phyloP scores from a whole-genome alignment of 2,797 vertebrate species.

The Rhynchotus rufescens region DNA sequence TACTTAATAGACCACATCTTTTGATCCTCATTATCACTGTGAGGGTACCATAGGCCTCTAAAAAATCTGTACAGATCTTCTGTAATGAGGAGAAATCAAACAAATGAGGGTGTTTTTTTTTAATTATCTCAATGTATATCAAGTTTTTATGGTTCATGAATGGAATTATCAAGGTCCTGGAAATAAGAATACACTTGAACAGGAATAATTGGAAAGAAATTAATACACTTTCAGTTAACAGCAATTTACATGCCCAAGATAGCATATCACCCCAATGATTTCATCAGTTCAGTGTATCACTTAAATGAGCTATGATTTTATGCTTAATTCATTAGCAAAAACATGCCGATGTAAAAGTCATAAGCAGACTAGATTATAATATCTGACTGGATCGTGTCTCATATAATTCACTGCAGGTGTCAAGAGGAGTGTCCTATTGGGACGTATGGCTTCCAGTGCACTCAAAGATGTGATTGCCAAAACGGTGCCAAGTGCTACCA shows the following conservation, averaged over 20 bases:
- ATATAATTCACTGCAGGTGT: conserved; percentile 82
- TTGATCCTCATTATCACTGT: background rate
- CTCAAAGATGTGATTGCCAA: conserved; percentile 91
- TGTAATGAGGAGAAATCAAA: background rate
- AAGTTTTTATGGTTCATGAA: background rate
- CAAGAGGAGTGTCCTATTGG: conserved; percentile 97
- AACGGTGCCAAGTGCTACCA: conserved; percentile 96
- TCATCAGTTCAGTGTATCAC: background rate
- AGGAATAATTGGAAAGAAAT: background rate
- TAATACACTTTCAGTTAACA: background rate
- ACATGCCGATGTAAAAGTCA: background rate
- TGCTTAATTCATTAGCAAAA: background rate
- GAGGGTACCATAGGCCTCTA: background rate
- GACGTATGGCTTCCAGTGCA: conserved; percentile 91
- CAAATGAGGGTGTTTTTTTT: background rate
- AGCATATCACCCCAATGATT: background rate
- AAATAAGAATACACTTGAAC: background rate
- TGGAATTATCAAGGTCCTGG: background rate
- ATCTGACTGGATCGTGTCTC: background rate
- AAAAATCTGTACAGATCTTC: background rate
- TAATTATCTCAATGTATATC: background rate
- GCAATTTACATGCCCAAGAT: background rate
- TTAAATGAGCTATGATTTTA: background rate
- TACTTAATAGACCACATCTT: background rate
- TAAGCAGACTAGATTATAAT: background rate